Evolutionary conservation across 2,113 vertebrate genomes (phyloP), one percentile per base, ranked within the genome.

Genomic region (Vidua macroura): DNA sequence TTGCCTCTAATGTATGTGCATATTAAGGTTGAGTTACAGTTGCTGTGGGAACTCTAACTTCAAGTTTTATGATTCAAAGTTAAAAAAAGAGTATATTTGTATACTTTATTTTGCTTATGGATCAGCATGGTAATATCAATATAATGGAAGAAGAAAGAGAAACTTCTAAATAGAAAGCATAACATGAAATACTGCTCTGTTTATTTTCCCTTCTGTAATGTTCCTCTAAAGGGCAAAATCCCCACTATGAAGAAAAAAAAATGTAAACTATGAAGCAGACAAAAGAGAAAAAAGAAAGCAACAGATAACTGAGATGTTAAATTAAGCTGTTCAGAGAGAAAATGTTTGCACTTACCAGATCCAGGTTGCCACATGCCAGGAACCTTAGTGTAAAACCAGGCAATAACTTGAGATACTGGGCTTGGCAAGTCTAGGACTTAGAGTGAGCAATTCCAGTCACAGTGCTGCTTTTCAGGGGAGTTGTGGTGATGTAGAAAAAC

Each of bases 21-120:
- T 89, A 88, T 80, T 88, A 83, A 73, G 44, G 59, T 39, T 92
- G 95, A 93, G 67, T 89, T 96, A 95, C 56, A 58, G 94, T 92
- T 96, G 95, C 91, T 95, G 83, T 94, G 94, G 94, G 95, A 96
- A 94, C 94, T 67, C 81, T 92, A 95, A 93, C 93, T 96, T 94
- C 63, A 78, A 82, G 43, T 27, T 94, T 94, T 78, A 81, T 83
- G 46, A 74, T 87, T 94, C 84, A 93, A 93, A 92, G 91, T 63
- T 59, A 73, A 87, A 84, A 83, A 72, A 66, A 30, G 33, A 49
- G 33, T 60, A 24, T 85, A 69, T 95, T 94, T 92, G 37, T 84
- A 60, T 37, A 41, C 52, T 92, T 91, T 63, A 77, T 94, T 93
- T 85, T 90, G 77, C 80, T 93, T 95, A 77, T 90, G 77, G 90